phyloP scores from a whole-genome alignment of 2,888 invertebrate genomes.

The Schizaphis graminum region DNA sequence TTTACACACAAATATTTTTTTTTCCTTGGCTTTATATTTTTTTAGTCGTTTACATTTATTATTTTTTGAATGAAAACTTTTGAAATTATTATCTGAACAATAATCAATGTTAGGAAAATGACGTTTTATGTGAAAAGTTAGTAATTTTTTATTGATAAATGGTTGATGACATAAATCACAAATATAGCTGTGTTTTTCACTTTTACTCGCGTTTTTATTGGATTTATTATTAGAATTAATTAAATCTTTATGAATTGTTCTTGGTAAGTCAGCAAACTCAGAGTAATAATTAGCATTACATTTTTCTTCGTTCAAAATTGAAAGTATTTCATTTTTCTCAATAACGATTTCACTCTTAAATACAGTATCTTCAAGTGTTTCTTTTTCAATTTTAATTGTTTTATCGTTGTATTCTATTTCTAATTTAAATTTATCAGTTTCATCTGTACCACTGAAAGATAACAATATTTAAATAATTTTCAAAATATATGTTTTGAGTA shows the following conservation, averaged over 20 bases:
- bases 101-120: not conserved
- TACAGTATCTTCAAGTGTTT: not conserved
- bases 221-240: not conserved
- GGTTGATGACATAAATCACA: conserved; percentile 9
- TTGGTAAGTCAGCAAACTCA: not conserved
- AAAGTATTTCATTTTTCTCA: not conserved
- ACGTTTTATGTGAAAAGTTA: not conserved
- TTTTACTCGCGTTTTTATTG: not conserved
- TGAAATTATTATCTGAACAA: not conserved
- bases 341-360: conserved; percentile 20
- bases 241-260: not conserved
- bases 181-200: not conserved
- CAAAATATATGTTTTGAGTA: not conserved
- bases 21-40: no score
- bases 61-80: not conserved
- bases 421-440: not conserved
- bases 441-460: not conserved
- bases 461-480: not conserved
- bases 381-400: conserved; percentile 30
- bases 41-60: not conserved
- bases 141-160: not conserved
- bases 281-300: not conserved
- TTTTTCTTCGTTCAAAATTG: not conserved
- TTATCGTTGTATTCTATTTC: not conserved
- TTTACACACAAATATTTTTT: not conserved